Conservation (phyloP, 2,797 vertebrate species). For the Chaunax sp. region DNA sequence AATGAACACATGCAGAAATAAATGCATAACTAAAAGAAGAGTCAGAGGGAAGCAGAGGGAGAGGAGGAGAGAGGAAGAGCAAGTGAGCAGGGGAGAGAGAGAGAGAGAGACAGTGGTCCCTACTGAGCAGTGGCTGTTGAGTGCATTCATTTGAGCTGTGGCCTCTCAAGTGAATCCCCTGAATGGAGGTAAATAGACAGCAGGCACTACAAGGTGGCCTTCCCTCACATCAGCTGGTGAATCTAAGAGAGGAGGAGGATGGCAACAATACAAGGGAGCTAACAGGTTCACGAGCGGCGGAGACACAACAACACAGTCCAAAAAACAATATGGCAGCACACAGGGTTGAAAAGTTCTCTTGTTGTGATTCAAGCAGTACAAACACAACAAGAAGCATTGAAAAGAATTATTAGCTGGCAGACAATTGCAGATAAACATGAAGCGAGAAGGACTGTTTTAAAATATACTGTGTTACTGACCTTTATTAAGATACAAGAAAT, state of each 20-base stretch:
- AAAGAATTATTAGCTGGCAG: no score
- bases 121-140: conserved; percentile 74
- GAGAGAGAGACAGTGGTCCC: conserved; percentile 63
- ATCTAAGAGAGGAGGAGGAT: conserved; percentile 58
- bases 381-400: background rate
- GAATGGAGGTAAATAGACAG: conserved; percentile 79
- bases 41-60: conserved; percentile 34
- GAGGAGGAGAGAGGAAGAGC: conserved; percentile 53
- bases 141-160: conserved; percentile 79
- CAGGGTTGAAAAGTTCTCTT: conserved; percentile 22
- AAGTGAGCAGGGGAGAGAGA: conserved; percentile 31
- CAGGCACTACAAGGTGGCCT: conserved; percentile 67
- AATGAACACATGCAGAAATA: conserved; percentile 40
- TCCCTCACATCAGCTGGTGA: conserved; percentile 69
- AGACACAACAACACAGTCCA: conserved; percentile 38
- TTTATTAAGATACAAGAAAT: background rate
- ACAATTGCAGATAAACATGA: background rate
- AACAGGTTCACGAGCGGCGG: conserved; percentile 53
- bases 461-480: background rate
- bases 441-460: no score
- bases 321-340: conserved; percentile 53
- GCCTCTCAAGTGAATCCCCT: conserved; percentile 80
- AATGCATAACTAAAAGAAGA: conserved; percentile 40
- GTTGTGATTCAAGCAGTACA: conserved; percentile 3
- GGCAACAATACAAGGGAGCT: conserved; percentile 57